Percentiles rank a stretch among this genome's conserved stretches.
These are phyloP conservation scores for Diadema setosum DNA, from an alignment of 35 echinoderm and acorn worm genomes.

Conservation along the genomic window DNA sequence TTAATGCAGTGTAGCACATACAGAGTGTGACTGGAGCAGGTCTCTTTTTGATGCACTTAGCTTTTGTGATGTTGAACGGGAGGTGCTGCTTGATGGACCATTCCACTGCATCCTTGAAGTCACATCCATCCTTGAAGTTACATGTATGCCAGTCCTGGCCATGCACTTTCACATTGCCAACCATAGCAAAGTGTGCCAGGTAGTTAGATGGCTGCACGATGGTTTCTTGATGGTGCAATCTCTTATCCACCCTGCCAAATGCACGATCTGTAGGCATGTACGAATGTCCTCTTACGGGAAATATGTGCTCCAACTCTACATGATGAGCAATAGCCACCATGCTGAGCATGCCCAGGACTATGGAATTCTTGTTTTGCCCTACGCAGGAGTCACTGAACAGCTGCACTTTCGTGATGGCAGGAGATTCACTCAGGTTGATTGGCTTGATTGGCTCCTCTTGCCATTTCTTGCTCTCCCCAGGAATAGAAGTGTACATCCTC, in stretches of 20 bases:
- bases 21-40: conserved; percentile 6
- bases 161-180: conserved; percentile 25
- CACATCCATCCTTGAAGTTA: too few species aligned
- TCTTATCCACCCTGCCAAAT: conserved; percentile 44
- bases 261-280: conserved; percentile 44
- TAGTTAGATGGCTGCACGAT: conserved; percentile 43
- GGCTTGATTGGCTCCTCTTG: conserved; percentile 14
- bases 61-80: conserved; percentile 32
- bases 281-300: conserved; percentile 20
- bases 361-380: conserved; percentile 53
- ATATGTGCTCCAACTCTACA: background rate
- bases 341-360: conserved; percentile 3
- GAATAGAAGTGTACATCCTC: conserved; percentile 32
- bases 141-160: conserved; percentile 7
- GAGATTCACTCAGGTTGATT: background rate
- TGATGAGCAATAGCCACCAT: background rate
- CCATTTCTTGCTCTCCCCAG: conserved; percentile 38
- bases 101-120: background rate
- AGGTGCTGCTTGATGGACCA: background rate
- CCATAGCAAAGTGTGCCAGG: background rate
- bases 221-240: conserved; percentile 9
- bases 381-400: conserved; percentile 58
- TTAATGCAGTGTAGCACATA: conserved; percentile 3
- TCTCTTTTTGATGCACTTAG: background rate
- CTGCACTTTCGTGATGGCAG: background rate